Conservation (phyloP, 2,797 vertebrate species). For the Lepilemur ruficaudatus region DNA sequence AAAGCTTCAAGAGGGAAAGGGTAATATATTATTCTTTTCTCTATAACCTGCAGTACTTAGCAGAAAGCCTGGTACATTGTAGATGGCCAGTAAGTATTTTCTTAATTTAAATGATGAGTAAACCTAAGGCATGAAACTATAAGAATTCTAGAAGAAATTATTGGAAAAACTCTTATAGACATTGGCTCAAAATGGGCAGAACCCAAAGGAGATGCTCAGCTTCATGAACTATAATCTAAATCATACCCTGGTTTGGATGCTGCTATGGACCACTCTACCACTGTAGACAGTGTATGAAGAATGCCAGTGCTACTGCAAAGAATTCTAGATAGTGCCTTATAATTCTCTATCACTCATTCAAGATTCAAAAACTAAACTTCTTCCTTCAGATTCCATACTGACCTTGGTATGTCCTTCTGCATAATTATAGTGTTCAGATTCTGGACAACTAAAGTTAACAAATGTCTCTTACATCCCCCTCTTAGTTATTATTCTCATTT, state of each 20-base stretch:
- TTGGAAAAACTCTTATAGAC: too few species aligned
- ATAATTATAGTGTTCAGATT: background rate
- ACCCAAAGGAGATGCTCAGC: background rate
- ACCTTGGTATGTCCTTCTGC: background rate
- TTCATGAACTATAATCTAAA: background rate
- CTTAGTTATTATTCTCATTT: background rate
- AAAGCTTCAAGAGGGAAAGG: background rate
- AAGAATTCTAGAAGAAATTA: too few species aligned
- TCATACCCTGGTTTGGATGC: background rate
- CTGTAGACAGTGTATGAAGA: background rate
- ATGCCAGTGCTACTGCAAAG: background rate
- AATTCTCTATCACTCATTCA: background rate
- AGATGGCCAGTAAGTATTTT: background rate
- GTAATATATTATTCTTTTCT: background rate
- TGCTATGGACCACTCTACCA: background rate
- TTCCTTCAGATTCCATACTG: background rate
- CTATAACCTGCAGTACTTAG: background rate
- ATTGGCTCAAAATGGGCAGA: background rate
- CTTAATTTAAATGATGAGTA: background rate
- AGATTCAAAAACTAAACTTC: background rate
- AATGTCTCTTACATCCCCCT: background rate
- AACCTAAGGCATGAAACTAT: too few species aligned
- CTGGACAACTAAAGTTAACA: background rate
- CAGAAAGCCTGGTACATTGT: background rate
- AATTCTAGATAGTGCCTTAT: background rate